Percentiles rank a stretch among this genome's conserved stretches.
Evolutionary conservation across 2,888 invertebrate species (phyloP).

Genomic region (Clanis bilineata): DNA sequence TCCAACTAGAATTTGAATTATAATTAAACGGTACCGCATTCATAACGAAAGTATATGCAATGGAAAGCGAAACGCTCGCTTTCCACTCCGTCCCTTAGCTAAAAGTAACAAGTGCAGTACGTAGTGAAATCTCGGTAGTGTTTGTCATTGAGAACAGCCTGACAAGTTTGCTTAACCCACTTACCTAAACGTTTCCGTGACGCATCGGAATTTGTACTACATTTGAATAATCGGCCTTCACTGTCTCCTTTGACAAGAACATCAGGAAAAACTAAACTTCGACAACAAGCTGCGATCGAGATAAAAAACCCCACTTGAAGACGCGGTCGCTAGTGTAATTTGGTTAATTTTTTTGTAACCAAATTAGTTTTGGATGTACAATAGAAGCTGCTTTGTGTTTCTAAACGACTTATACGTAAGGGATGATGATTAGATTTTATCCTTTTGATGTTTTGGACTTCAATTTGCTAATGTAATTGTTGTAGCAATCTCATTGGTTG

Average conservation of each 20-base stretch:
- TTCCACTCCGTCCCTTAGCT: constrained; percentile 54
- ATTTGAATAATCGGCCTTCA: constrained; percentile 63
- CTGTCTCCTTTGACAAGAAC: constrained; percentile 51
- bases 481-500: not conserved
- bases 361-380: constrained; percentile 27
- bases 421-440: not conserved
- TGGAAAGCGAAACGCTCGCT: constrained; percentile 52
- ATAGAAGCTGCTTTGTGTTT: not conserved
- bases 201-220: constrained; percentile 68
- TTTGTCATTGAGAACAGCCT: constrained; percentile 50
- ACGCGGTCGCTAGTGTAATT: constrained; percentile 34
- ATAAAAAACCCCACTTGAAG: constrained; percentile 33
- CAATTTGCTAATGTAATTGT: constrained; percentile 3
- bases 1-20: not conserved
- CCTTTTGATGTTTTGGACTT: not conserved
- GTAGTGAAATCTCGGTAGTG: constrained; percentile 42
- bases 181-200: constrained; percentile 56
- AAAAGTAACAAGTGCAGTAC: constrained; percentile 41
- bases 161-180: constrained; percentile 62
- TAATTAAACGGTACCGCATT: not conserved
- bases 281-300: constrained; percentile 23
- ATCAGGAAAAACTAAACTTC: constrained; percentile 49
- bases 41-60: constrained; percentile 13
- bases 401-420: not conserved
- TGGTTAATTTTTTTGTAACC: constrained; percentile 29